Base-by-base conservation (phyloP, 1,140 invertebrate genomes). In the Drosophila melanica region DNA sequence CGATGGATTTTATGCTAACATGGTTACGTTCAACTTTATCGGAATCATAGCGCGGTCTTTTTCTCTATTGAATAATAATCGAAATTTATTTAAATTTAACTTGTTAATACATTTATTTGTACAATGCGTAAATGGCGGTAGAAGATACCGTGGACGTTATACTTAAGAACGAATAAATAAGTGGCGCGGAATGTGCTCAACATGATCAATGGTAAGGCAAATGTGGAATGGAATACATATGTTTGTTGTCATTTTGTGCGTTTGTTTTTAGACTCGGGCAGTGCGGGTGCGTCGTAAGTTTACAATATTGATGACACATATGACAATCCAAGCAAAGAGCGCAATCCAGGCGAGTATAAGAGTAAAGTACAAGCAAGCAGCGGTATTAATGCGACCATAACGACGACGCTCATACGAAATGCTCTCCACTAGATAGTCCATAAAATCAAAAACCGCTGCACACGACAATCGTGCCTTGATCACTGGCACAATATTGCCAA, bases 401-500 rank as follows among this genome's bases (percentile, higher is more conserved):
- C 93, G 92, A 23, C 93, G 92, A 72, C 93, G 93, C 64, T 94
- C 93, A 18, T 93, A 93, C 7, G 92, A 92, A 0, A 93, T 80
- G 48, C 77, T 91, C 62, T 95, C 94, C 44, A 95, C 94, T 41
- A 96, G 78, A 75, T 95, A 96, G 82, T 96, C 95, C 94, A 96
- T 95, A 76, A 95, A 96, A 91, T 96, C 95, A 44, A 94, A 94
- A 45, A 96, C 93, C 0, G 95, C 94, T 35, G 93, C 93, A 80
- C 95, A 96, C 2, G 92, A 91, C 0, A 96, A 81, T 3, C 95
- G 93, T 10, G 94, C 93, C 72, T 94, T 93, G 65, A 96, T 94
- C 12, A 93, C 94, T 1, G 93, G 93, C 2, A 94, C 94, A 67
- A 94, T 93, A 42, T 94, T 93, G 18, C 94, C 94, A 41, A 93